Evolutionary conservation across 2,113 vertebrate genomes (phyloP).

Genomic region (Abramis brama): DNA sequence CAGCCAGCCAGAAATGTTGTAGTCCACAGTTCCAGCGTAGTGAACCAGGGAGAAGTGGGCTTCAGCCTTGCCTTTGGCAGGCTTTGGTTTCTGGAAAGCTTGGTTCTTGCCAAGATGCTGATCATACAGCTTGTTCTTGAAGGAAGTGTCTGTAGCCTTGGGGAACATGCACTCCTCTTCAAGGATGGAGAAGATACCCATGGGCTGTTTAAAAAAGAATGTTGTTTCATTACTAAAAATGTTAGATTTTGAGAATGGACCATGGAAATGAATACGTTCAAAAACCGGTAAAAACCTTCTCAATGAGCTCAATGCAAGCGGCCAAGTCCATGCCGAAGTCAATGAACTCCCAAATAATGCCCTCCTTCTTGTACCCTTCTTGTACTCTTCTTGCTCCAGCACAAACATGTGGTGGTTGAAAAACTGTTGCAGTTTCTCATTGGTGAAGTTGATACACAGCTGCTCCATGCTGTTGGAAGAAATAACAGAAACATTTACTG

Average conservation of each 20-base stretch:
- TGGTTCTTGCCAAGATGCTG: conserved; percentile 53
- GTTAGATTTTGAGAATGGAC: background rate
- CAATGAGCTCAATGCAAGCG: conserved; percentile 89
- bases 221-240: background rate
- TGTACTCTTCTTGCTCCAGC: conserved; percentile 88
- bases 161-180: conserved; percentile 80
- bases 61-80: conserved; percentile 67
- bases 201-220: conserved; percentile 65
- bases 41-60: conserved; percentile 84
- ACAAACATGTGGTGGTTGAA: conserved; percentile 86
- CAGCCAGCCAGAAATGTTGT: conserved; percentile 62
- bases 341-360: conserved; percentile 89
- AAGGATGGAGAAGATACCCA: conserved; percentile 76
- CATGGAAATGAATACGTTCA: conserved; percentile 8
- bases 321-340: conserved; percentile 90
- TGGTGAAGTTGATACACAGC: conserved; percentile 89
- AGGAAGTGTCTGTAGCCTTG: conserved; percentile 62
- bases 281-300: conserved; percentile 75
- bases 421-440: conserved; percentile 86
- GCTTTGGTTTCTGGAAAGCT: conserved; percentile 60
- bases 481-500: accelerated
- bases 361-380: no score
- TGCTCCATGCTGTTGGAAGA: conserved; percentile 89
- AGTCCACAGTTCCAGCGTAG: conserved; percentile 77
- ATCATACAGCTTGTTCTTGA: conserved; percentile 39